Percentiles rank a stretch among this genome's conserved stretches.
These are phyloP conservation scores for Drosophila trapezifrons DNA, from an alignment of 1,140 invertebrate genomes.

Conservation along the genomic window DNA sequence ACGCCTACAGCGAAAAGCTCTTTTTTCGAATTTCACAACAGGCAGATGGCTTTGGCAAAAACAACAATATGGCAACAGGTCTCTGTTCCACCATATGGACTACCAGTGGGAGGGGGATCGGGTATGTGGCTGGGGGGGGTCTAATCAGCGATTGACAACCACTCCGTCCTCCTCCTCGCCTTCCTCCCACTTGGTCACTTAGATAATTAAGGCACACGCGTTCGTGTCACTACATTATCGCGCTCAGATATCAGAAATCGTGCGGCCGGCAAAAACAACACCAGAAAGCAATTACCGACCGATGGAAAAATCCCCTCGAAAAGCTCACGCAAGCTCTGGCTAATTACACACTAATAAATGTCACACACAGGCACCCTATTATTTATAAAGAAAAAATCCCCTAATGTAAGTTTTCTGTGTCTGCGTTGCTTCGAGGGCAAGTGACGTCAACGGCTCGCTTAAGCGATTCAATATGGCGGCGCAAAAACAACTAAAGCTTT, in stretches of 20 bases:
- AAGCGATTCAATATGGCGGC: conserved; percentile 67
- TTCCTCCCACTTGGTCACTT: conserved; percentile 1
- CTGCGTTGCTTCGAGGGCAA: conserved; percentile 7
- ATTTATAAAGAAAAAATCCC: conserved; percentile 43
- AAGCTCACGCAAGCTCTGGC: conserved; percentile 47
- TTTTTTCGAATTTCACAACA: conserved; percentile 71
- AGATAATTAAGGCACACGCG: conserved; percentile 52
- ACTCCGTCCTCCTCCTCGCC: background rate
- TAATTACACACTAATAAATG: conserved; percentile 37
- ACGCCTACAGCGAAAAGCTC: conserved; percentile 50
- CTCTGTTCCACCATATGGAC: conserved; percentile 1
- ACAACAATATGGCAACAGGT: conserved; percentile 67
- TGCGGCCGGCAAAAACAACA: conserved; percentile 51
- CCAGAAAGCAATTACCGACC: conserved; percentile 61
- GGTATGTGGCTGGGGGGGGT: background rate
- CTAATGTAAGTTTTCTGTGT: conserved; percentile 7
- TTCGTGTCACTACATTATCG: conserved; percentile 46
- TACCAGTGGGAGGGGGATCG: background rate
- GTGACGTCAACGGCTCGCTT: conserved; percentile 28
- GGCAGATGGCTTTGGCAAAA: conserved; percentile 20
- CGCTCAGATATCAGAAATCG: conserved; percentile 56
- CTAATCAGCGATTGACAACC: conserved; percentile 65
- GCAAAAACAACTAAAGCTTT: conserved; percentile 23
- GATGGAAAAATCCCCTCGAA: conserved; percentile 55
- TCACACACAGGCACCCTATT: conserved; percentile 17